A percentile compares a stretch with the other conserved stretches of the same genome.
These are phyloP conservation scores for Cenopis cana DNA, from an alignment of 2,888 invertebrate species.

Conservation along the genomic window DNA sequence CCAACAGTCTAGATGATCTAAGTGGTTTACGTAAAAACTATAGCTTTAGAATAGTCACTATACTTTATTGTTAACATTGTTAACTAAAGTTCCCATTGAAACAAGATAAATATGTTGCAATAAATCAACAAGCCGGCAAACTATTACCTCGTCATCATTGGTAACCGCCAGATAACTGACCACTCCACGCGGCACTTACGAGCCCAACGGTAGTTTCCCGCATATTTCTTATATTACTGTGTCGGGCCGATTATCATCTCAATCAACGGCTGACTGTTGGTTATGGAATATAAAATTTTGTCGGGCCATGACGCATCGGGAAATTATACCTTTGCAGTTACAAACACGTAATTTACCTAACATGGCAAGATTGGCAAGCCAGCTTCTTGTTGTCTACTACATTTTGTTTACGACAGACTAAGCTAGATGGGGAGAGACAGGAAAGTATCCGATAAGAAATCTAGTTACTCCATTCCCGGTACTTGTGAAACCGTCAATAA, in stretches of 20 bases:
- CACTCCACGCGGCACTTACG: constrained; percentile 14
- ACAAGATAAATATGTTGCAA: neutral
- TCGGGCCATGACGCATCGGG: neutral
- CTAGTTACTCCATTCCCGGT: too few species aligned
- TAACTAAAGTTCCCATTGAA: too few species aligned
- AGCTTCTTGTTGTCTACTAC: neutral
- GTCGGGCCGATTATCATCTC: constrained; percentile 34
- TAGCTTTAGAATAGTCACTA: too few species aligned
- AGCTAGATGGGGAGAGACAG: neutral
- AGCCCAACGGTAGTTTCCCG: constrained; percentile 36
- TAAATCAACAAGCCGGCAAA: neutral
- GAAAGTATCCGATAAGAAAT: neutral
- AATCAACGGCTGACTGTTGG: constrained; percentile 1
- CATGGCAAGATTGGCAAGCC: neutral
- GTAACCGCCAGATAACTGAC: constrained; percentile 23
- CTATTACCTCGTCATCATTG: neutral
- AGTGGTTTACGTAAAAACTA: too few species aligned
- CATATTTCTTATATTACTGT: constrained; percentile 32
- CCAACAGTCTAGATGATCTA: too few species aligned
- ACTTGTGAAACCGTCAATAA: too few species aligned
- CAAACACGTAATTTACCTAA: neutral
- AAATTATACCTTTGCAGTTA: constrained; percentile 8
- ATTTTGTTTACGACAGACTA: neutral
- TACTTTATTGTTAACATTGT: too few species aligned
- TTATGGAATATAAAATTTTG: constrained; percentile 19